Percentiles rank a stretch among this genome's conserved stretches.
These are phyloP conservation scores for Pseudorhiza aurosa DNA, from an alignment of 30 jellyfish, hydroid and myxozoan genomes.

Conservation along the genomic window DNA sequence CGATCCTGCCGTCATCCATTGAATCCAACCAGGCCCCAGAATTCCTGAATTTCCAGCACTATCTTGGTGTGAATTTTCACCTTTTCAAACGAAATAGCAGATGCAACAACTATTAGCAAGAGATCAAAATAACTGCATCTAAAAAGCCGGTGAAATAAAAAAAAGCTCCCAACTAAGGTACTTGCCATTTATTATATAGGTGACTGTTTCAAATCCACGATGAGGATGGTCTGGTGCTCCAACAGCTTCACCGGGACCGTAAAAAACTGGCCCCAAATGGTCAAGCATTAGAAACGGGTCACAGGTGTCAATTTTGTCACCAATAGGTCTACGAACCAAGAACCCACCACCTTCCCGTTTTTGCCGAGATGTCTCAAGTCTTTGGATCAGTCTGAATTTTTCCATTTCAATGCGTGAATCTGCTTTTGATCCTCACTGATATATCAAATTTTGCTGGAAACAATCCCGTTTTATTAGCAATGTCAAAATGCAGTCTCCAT, in stretches of 20 bases:
- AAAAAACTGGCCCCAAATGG: slow-evolving; percentile 90
- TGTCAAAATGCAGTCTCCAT: too few species aligned
- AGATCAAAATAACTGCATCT: too few species aligned
- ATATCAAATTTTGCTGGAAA: too few species aligned
- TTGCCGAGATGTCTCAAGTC: slow-evolving; percentile 77
- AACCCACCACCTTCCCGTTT: slow-evolving; percentile 99
- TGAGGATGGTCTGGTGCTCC: slow-evolving; percentile 99
- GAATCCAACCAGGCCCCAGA: slow-evolving; percentile 96
- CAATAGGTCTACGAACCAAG: slow-evolving; percentile 95
- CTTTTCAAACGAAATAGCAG: too few species aligned
- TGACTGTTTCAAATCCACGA: slow-evolving; percentile 98
- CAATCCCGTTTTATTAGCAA: too few species aligned
- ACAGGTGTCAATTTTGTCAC: slow-evolving; percentile 83
- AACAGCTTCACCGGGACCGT: slow-evolving; percentile 98
- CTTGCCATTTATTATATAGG: slow-evolving; percentile 87
- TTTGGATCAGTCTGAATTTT: slow-evolving; percentile 39
- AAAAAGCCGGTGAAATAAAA: too few species aligned
- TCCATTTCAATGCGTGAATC: too few species aligned
- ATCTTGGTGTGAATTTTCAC: slow-evolving; percentile 91
- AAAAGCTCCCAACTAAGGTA: too few species aligned
- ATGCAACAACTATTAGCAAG: too few species aligned
- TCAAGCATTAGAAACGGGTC: slow-evolving; percentile 96
- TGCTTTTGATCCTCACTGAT: too few species aligned
- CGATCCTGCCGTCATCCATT: slow-evolving; percentile 99
- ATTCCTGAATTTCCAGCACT: slow-evolving; percentile 94